Conservation (phyloP, 2,888 invertebrate genomes). For the Acrobasis consociella region DNA sequence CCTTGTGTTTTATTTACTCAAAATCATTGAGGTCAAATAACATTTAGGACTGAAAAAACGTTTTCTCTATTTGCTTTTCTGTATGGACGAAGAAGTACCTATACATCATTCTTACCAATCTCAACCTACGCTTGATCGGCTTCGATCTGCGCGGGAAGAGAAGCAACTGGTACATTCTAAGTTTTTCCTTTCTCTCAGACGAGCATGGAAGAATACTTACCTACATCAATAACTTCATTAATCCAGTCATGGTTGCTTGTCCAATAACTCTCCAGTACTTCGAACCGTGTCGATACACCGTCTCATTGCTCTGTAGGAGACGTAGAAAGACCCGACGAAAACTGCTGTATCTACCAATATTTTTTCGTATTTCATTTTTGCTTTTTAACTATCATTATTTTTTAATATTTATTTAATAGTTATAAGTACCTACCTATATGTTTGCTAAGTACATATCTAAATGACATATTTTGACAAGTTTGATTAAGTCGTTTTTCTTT, state of each 20-base stretch:
- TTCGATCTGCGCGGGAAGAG: too few relatives aligned
- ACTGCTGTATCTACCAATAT: neutral
- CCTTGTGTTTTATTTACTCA: too few relatives aligned
- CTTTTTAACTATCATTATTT: neutral
- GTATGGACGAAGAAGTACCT: too few relatives aligned
- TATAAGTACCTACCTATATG: neutral
- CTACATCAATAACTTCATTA: too few relatives aligned
- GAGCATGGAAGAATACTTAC: too few relatives aligned
- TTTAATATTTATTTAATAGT: neutral
- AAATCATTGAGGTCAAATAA: too few relatives aligned
- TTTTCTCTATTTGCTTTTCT: too few relatives aligned
- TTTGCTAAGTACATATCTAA: neutral
- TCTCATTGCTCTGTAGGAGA: slow-evolving; percentile 9
- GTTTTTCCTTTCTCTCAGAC: too few relatives aligned
- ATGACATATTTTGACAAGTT: neutral
- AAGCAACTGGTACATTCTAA: too few relatives aligned
- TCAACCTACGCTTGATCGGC: too few relatives aligned
- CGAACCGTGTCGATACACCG: slow-evolving; percentile 1
- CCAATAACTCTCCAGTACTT: neutral
- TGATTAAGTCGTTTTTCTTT: neutral
- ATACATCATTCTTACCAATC: too few relatives aligned
- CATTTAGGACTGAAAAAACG: too few relatives aligned
- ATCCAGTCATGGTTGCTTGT: neutral
- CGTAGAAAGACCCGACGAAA: slow-evolving; percentile 1
- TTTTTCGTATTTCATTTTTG: slow-evolving; percentile 13